These are phyloP conservation scores for Noturus placidus DNA, from an alignment of 2,113 vertebrate species.

Conservation along the genomic window DNA sequence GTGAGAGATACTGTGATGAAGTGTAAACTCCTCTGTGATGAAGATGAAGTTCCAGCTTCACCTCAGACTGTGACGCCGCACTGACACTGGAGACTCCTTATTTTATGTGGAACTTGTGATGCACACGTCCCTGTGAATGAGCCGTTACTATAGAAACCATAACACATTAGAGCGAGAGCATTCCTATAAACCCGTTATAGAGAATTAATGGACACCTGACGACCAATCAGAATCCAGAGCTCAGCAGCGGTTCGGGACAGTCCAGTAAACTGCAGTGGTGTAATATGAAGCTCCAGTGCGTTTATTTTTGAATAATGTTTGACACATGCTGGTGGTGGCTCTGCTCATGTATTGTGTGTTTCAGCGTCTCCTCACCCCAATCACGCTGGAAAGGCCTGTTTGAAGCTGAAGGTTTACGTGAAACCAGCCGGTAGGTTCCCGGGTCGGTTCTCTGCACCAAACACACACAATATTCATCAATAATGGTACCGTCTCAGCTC, in stretches of 20 bases:
- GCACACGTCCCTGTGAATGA: too few species aligned
- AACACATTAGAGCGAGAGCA: too few species aligned
- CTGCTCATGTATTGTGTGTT: not conserved
- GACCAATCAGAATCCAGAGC: not conserved
- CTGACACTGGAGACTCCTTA: too few species aligned
- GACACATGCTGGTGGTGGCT: not conserved
- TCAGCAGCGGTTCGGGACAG: not conserved
- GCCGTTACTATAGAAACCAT: too few species aligned
- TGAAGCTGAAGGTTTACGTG: slow-evolving; percentile 57
- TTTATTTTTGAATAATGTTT: not conserved
- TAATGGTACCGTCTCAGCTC: not conserved
- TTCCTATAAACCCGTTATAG: too few species aligned
- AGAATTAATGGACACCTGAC: too few species aligned
- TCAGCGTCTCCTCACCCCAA: slow-evolving; percentile 54
- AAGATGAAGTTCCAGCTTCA: too few species aligned
- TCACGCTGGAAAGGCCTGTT: slow-evolving; percentile 54
- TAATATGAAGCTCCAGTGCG: not conserved
- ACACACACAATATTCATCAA: not conserved
- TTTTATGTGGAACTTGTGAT: too few species aligned
- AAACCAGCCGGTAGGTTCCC: slow-evolving; percentile 54
- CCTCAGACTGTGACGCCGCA: too few species aligned
- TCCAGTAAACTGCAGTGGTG: not conserved
- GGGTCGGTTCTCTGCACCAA: not conserved
- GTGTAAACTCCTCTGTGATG: too few species aligned
- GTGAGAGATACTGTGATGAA: too few species aligned